Evolutionary conservation across 1,140 invertebrate genomes (phyloP), one percentile per base, ranked within the genome.

Genomic region (Brachionus angularis): DNA sequence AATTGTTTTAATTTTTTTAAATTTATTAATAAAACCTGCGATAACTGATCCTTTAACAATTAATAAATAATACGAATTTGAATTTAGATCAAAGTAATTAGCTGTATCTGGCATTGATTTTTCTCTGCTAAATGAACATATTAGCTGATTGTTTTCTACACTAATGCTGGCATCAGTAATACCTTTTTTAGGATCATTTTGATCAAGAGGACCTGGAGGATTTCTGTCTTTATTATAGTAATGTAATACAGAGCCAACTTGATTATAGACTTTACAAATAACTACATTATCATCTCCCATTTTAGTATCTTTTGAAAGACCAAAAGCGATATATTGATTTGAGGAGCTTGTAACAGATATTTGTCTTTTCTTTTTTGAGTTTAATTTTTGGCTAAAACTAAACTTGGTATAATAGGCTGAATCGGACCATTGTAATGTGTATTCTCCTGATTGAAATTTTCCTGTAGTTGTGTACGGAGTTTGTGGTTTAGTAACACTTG

Each of bases 171-270:
- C 62, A 36, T 67, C 42, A 12, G 39, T 67, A 23, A 67, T 46
- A 34, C 62, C 62, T 23, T 47, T 31, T n/a, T 4, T 50, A 33
- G 62, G 42, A 23, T 67, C 62, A 50, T 67, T 46, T 16, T 39
- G 27, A 47, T 67, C 27, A 10, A 67, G 10, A 29, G 29, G 23
- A 23, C 53, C 31, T 67, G 62, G 47, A 1, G 42, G 31, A 47
- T 16, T 12, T 46, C 36, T 46, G 25, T 42, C 62, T 14, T 23
- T 50, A n/a, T 29, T 18, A 50, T 67, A 50, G 10, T 47, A 46
- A 12, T 50, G 62, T 14, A 47, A 29, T 25, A 67, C 62, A 16
- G 42, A 33, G 21, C 8, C 21, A 29, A 34, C 14, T 34, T 33
- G 21, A 36, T 46, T 67, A 21, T 7, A 34, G 25, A 29, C 36